A percentile compares a stretch with the other conserved stretches of the same genome.
Evolutionary conservation across 1,140 invertebrate species (phyloP).

Genomic region (Pristionchus pacificus): DNA sequence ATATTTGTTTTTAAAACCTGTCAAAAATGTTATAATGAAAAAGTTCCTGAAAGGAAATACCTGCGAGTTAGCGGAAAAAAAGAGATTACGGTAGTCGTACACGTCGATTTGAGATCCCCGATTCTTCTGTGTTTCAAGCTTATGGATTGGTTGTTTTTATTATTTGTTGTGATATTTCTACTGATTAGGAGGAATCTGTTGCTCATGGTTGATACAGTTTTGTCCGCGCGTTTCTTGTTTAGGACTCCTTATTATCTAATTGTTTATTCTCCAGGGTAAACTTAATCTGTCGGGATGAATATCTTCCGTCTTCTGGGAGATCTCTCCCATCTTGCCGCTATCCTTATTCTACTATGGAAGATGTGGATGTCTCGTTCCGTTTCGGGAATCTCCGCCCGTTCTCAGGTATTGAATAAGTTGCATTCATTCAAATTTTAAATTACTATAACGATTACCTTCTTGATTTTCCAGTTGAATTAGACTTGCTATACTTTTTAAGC

Average conservation of each 20-base stretch:
- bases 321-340: slow-evolving; percentile 89
- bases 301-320: slow-evolving; percentile 91
- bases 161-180: background rate
- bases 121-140: background rate
- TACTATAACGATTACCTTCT: too few species aligned
- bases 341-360: slow-evolving; percentile 86
- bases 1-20: too few species aligned
- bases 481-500: too few species aligned
- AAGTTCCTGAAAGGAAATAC: too few species aligned
- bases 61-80: too few species aligned
- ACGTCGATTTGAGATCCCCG: background rate
- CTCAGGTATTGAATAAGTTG: background rate
- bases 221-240: too few species aligned
- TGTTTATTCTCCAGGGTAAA: background rate
- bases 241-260: background rate
- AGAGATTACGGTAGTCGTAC: too few species aligned
- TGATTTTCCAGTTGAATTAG: too few species aligned
- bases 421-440: too few species aligned
- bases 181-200: background rate
- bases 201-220: background rate
- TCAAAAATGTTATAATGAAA: too few species aligned
- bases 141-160: background rate
- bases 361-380: slow-evolving; percentile 54
- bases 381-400: slow-evolving; percentile 76
- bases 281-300: slow-evolving; percentile 69